phyloP scores from a whole-genome alignment of 2,888 invertebrate species.

The Abrostola triplasia region DNA sequence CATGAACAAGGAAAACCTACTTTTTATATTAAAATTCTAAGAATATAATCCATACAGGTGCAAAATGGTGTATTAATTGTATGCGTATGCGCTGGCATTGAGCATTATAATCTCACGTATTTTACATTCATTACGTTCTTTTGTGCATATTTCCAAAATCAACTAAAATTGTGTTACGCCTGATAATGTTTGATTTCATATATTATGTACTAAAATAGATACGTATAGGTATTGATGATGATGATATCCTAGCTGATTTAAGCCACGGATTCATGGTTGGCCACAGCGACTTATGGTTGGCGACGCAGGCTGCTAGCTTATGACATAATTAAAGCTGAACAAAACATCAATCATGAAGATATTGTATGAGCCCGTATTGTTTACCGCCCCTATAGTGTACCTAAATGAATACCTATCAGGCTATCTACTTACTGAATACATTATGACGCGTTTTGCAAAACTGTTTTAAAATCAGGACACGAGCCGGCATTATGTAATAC shows the following conservation, averaged over 20 bases:
- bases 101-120: constrained; percentile 30
- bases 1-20: constrained; percentile 25
- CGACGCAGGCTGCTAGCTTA: not conserved
- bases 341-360: constrained; percentile 9
- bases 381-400: constrained; percentile 44
- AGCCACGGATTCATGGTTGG: no score
- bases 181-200: no score
- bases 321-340: not conserved
- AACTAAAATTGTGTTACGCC: no score
- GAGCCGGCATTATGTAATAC: constrained; percentile 21
- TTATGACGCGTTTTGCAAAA: constrained; percentile 49
- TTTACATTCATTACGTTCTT: constrained; percentile 9
- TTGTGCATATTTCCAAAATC: constrained; percentile 6
- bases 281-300: no score
- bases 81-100: constrained; percentile 13
- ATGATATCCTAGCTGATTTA: no score
- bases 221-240: no score
- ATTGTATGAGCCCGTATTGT: constrained; percentile 45
- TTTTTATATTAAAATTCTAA: constrained; percentile 20
- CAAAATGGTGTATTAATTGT: constrained; percentile 20
- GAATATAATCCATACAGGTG: constrained; percentile 19
- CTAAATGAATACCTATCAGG: constrained; percentile 22
- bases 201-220: no score
- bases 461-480: constrained; percentile 47
- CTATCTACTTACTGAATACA: constrained; percentile 23